These are phyloP conservation scores for Chelidonichthys spinosus DNA, from an alignment of 2,797 vertebrate species.

Conservation along the genomic window DNA sequence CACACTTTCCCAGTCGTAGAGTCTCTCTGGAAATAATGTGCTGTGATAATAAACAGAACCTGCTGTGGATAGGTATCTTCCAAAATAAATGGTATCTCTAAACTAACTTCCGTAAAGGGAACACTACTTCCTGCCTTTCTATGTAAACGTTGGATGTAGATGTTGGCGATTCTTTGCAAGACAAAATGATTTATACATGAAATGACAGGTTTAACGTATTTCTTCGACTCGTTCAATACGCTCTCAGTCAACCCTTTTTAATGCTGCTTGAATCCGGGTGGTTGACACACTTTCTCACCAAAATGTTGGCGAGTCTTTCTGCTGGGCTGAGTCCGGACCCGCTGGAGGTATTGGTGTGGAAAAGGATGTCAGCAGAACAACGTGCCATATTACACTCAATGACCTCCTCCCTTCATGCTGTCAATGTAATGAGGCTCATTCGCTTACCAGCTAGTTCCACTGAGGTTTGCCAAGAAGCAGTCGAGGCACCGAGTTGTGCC, in stretches of 20 bases:
- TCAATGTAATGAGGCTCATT: conserved; percentile 59
- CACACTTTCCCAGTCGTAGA: background rate
- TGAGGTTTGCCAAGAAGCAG: conserved; percentile 60
- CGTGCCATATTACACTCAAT: conserved; percentile 51
- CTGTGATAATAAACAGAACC: conserved; percentile 16
- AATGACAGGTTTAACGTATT: conserved; percentile 26
- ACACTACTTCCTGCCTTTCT: background rate
- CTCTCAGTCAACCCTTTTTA: background rate
- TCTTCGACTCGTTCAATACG: conserved; percentile 11
- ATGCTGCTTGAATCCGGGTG: background rate
- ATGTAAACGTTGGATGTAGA: conserved; percentile 4
- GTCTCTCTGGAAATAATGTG: conserved; percentile 12
- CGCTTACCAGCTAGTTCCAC: conserved; percentile 61
- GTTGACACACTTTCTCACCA: conserved; percentile 13
- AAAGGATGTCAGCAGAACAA: conserved; percentile 54
- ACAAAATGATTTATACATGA: conserved; percentile 14
- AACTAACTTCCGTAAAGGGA: background rate
- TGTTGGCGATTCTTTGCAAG: background rate
- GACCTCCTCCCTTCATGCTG: conserved; percentile 62
- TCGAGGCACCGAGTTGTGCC: conserved; percentile 37
- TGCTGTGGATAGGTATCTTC: conserved; percentile 1
- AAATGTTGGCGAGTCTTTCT: conserved; percentile 11
- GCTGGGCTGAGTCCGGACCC: conserved; percentile 27
- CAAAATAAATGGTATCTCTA: background rate
- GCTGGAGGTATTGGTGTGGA: conserved; percentile 35